Conservation (phyloP, 2,888 invertebrate species). For the Brenthis daphne region DNA sequence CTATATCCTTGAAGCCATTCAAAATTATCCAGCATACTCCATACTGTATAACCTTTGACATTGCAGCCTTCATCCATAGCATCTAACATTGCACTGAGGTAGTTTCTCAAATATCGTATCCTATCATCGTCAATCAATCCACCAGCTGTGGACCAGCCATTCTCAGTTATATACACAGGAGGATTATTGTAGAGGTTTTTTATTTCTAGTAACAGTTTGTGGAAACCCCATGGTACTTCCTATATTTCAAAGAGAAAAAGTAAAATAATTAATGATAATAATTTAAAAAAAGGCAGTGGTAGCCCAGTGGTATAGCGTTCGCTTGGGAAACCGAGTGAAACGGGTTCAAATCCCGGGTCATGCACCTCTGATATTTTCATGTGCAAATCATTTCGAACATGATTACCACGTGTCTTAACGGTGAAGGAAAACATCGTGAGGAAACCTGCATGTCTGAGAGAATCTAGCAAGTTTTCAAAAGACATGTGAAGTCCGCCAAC, state of each 20-base stretch:
- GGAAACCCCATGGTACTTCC: constrained; percentile 84
- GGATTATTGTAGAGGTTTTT: constrained; percentile 78
- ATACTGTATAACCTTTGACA: constrained; percentile 79
- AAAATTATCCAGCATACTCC: constrained; percentile 86
- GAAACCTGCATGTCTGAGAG: too few species aligned
- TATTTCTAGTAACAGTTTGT: constrained; percentile 78
- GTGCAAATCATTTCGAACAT: too few species aligned
- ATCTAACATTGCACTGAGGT: constrained; percentile 69
- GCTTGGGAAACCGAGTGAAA: too few species aligned
- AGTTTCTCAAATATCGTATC: constrained; percentile 64
- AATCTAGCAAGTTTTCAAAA: too few species aligned
- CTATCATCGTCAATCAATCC: constrained; percentile 74
- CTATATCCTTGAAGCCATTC: constrained; percentile 83
- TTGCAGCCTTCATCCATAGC: constrained; percentile 75
- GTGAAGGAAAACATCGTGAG: too few species aligned
- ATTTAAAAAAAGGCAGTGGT: too few species aligned
- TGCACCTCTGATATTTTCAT: too few species aligned
- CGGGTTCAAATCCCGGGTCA: too few species aligned
- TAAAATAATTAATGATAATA: too few species aligned
- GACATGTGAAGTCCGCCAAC: too few species aligned
- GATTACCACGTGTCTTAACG: too few species aligned
- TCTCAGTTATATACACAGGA: constrained; percentile 82
- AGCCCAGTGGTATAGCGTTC: too few species aligned
- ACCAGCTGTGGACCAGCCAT: constrained; percentile 79
- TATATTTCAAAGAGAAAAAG: constrained; percentile 40